Conservation (phyloP, 2,797 vertebrate species). For the Diplodus puntazzo region DNA sequence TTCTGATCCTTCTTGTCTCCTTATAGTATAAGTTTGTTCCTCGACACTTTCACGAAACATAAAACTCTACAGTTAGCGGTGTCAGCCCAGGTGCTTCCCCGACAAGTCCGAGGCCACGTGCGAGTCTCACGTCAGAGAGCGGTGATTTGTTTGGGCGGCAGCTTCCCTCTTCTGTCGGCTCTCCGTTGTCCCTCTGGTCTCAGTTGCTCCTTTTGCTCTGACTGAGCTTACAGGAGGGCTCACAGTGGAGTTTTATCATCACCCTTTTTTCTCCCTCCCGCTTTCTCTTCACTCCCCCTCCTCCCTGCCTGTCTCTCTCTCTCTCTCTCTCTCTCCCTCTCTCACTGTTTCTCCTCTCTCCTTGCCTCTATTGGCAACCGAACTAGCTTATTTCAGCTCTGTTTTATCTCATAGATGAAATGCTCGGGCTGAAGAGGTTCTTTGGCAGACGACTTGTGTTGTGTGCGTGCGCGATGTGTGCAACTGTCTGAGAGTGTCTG, state of each 20-base stretch:
- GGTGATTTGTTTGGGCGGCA: constrained; percentile 58
- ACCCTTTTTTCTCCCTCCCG: constrained; percentile 70
- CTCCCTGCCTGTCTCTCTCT: constrained; percentile 37
- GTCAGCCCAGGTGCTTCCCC: constrained; percentile 52
- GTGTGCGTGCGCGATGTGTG: constrained; percentile 54
- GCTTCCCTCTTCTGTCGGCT: constrained; percentile 48
- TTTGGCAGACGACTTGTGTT: constrained; percentile 69
- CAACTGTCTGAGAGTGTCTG: constrained; percentile 42
- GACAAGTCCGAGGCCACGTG: constrained; percentile 60
- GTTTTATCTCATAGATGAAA: constrained; percentile 88
- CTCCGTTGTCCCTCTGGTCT: constrained; percentile 61
- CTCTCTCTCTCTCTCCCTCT: constrained; percentile 48
- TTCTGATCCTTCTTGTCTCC: constrained; percentile 53
- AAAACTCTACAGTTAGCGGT: constrained; percentile 53
- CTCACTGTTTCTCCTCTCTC: constrained; percentile 48
- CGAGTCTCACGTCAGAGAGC: constrained; percentile 48
- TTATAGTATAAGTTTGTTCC: constrained; percentile 46
- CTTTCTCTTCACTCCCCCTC: constrained; percentile 36
- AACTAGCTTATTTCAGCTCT: constrained; percentile 77
- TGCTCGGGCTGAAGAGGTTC: constrained; percentile 82
- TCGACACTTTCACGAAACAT: constrained; percentile 39
- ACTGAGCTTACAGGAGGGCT: constrained; percentile 83
- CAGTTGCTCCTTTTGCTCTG: constrained; percentile 71
- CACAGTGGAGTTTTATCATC: constrained; percentile 85
- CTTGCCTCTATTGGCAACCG: constrained; percentile 76